phyloP scores from a whole-genome alignment of 2,797 vertebrate genomes.

The Ibycter americanus region DNA sequence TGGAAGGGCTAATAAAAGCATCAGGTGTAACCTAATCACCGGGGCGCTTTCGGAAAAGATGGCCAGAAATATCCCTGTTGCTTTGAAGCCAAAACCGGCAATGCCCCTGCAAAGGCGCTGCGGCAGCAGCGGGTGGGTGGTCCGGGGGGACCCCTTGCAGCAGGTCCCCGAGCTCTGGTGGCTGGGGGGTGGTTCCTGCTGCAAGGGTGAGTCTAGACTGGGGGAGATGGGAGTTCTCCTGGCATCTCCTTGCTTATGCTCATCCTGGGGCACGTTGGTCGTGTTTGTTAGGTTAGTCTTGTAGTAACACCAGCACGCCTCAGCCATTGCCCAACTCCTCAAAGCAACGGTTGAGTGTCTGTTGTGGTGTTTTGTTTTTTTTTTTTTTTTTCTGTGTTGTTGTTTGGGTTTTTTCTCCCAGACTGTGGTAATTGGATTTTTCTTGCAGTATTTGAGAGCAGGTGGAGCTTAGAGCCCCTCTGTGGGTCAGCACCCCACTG shows the following conservation, averaged over 20 bases:
- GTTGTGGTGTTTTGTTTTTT: too few species aligned
- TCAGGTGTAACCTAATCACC: neutral
- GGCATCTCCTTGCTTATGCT: accelerated
- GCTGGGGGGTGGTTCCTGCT: accelerated
- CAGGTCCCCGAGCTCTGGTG: accelerated
- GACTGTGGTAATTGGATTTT: accelerated
- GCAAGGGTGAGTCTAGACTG: accelerated
- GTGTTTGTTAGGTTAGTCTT: accelerated
- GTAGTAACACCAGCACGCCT: accelerated
- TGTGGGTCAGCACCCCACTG: accelerated
- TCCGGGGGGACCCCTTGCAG: accelerated
- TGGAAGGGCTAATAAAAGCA: slow-evolving; percentile 19
- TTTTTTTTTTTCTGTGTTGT: too few species aligned
- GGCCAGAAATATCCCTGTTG: neutral
- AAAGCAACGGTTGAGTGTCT: accelerated
- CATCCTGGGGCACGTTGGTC: accelerated
- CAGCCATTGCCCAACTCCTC: neutral
- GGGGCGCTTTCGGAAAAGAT: neutral
- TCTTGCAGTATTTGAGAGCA: neutral
- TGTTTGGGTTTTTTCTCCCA: neutral
- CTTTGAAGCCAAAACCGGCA: accelerated
- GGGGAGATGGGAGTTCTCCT: neutral
- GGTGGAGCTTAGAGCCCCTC: neutral
- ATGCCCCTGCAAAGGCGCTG: accelerated
- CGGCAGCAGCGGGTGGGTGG: neutral